Conservation (phyloP, 2,113 vertebrate species). For the Bambusicola thoracicus region DNA sequence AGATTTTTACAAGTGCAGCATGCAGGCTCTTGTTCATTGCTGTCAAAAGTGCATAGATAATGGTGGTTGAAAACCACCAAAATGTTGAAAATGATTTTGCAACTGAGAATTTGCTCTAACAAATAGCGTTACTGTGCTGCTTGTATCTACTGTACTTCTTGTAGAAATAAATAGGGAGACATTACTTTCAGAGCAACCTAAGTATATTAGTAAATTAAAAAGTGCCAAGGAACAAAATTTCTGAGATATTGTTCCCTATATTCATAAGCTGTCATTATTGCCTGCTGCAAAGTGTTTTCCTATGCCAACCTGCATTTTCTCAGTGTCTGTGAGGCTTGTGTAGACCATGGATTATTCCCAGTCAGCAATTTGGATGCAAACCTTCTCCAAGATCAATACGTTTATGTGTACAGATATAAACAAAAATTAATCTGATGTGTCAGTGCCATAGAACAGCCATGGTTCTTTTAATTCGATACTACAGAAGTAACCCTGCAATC, state of each 20-base stretch:
- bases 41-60: no score
- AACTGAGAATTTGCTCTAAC: no score
- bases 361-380: neutral
- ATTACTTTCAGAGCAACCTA: neutral
- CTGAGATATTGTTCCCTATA: neutral
- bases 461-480: neutral
- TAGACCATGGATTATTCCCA: neutral
- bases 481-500: neutral
- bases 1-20: no score
- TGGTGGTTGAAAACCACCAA: no score
- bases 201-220: neutral
- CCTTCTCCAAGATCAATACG: neutral
- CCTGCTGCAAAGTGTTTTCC: neutral
- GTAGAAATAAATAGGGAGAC: no score
- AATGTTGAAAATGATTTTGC: no score
- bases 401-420: neutral
- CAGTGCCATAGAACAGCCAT: neutral
- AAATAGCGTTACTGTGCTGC: no score
- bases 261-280: neutral
- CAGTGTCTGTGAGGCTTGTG: neutral
- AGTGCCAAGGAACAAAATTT: neutral
- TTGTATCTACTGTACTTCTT: no score
- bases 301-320: neutral
- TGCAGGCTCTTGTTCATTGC: no score
- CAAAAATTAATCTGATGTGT: neutral